Base-by-base conservation (phyloP, 1,140 invertebrate species). In the Bombus waltoni region DNA sequence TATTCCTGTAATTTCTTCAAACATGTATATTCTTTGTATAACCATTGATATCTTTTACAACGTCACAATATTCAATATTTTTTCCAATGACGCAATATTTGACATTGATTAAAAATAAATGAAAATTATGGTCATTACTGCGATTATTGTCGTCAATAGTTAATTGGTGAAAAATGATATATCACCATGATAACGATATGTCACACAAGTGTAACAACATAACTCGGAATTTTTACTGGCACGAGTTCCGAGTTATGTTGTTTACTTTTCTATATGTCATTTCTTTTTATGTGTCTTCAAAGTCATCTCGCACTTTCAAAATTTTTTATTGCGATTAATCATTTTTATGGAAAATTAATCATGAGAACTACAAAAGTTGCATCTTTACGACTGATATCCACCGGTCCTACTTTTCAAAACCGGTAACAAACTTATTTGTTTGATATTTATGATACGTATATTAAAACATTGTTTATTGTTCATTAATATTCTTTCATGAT, bases 351-450 rank as follows among this genome's bases (percentile, higher is more conserved):
- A 53, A 53, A 38, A 15, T 57, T 68, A 75, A 75, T 57, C 28
- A 85, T 85, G 84, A 57, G 9, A 22, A 28, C 9, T 22, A n/a
- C 59, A 22, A 81, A 66, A 38, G 2, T 66, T 32, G 35, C 59
- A 35, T 6, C 44, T 8, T 35, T 22, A 22, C 53, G 84, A 4
- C n/a, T 44, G 1, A 57, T 85, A 28, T 66, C n/a, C 6, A 68
- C 59, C 1, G n/a, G 47, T 4, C 25, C 11, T 32, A 32, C 35
- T 22, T 42, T 75, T 8, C 71, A n/a, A 66, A 85, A 68, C 25
- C 79, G 79, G 84, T 85, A 85, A 8, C 0, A 68, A 80, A 79
- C 42, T 77, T 79, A 59, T 28, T 42, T 25, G 1, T 15, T 70
- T 70, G 6, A 15, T 18, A 66, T 18, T 65, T 65, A n/a, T 47